These are phyloP conservation scores for Alitta virens DNA, from an alignment of 2,888 invertebrate species.

Conservation along the genomic window DNA sequence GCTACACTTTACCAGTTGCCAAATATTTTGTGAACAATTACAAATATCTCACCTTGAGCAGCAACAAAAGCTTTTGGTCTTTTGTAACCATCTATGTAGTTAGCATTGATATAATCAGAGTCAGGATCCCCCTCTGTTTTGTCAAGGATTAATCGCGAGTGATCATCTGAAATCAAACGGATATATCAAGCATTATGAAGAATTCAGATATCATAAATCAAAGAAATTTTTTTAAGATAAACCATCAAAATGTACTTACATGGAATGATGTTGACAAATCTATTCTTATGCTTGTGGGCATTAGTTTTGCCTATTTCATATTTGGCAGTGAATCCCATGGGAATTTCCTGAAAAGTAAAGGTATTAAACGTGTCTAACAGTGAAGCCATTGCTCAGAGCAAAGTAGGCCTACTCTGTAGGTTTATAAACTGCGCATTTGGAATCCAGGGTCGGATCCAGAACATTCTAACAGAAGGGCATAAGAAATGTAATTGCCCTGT, in stretches of 20 bases:
- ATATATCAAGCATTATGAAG: too few relatives aligned
- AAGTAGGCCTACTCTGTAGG: too few relatives aligned
- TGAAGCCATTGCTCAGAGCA: too few relatives aligned
- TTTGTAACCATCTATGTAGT: slow-evolving; percentile 58
- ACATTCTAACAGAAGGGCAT: too few relatives aligned
- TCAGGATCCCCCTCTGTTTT: slow-evolving; percentile 39
- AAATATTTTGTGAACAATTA: not conserved
- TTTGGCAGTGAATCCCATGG: slow-evolving; percentile 21
- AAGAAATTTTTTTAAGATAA: too few relatives aligned
- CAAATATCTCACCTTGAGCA: slow-evolving; percentile 55
- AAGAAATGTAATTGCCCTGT: too few relatives aligned
- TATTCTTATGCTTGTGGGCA: slow-evolving; percentile 32
- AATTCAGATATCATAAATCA: too few relatives aligned
- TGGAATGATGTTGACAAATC: slow-evolving; percentile 34
- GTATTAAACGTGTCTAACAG: too few relatives aligned
- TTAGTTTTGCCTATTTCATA: slow-evolving; percentile 22
- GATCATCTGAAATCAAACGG: slow-evolving; percentile 55
- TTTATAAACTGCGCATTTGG: too few relatives aligned
- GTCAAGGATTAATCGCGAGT: slow-evolving; percentile 49
- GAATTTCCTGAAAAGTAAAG: slow-evolving; percentile 31
- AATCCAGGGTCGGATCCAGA: too few relatives aligned
- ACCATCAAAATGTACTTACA: slow-evolving; percentile 22
- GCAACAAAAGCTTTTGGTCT: slow-evolving; percentile 59
- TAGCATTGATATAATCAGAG: slow-evolving; percentile 56
- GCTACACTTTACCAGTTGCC: not conserved